Conservation (phyloP, 2,888 invertebrate genomes). For the Meiosimyza platycephala region DNA sequence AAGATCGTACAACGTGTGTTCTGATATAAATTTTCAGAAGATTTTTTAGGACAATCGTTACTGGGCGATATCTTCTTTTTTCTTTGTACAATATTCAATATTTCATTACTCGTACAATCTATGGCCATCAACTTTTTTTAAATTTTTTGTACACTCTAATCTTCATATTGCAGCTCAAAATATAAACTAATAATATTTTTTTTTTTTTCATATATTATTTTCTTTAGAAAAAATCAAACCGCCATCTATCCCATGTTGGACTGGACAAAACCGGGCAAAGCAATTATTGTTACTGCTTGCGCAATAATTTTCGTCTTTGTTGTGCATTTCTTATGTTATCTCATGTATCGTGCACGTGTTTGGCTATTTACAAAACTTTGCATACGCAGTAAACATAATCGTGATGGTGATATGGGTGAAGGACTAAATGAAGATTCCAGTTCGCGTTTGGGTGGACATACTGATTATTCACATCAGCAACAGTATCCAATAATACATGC, state of each 20-base stretch:
- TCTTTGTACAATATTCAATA: no score
- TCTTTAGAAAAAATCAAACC: constrained; percentile 70
- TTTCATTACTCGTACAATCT: no score
- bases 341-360: constrained; percentile 69
- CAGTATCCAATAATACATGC: constrained; percentile 62
- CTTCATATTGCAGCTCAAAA: background rate
- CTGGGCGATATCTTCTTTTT: no score
- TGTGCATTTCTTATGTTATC: constrained; percentile 72
- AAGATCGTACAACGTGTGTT: no score
- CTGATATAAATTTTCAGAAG: no score
- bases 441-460: constrained; percentile 58
- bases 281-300: constrained; percentile 71
- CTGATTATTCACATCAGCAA: constrained; percentile 63
- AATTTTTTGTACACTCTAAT: background rate
- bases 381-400: constrained; percentile 64
- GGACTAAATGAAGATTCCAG: constrained; percentile 64
- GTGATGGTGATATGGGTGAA: constrained; percentile 65
- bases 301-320: constrained; percentile 72
- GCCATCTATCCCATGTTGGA: constrained; percentile 83
- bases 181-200: background rate
- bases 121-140: no score
- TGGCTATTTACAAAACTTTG: constrained; percentile 67
- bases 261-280: constrained; percentile 76
- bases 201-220: background rate
- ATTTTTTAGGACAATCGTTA: no score